A percentile compares a stretch with the other conserved stretches of the same genome.
These are phyloP conservation scores for Menidia menidia DNA, from an alignment of 2,797 vertebrate genomes.

Conservation along the genomic window DNA sequence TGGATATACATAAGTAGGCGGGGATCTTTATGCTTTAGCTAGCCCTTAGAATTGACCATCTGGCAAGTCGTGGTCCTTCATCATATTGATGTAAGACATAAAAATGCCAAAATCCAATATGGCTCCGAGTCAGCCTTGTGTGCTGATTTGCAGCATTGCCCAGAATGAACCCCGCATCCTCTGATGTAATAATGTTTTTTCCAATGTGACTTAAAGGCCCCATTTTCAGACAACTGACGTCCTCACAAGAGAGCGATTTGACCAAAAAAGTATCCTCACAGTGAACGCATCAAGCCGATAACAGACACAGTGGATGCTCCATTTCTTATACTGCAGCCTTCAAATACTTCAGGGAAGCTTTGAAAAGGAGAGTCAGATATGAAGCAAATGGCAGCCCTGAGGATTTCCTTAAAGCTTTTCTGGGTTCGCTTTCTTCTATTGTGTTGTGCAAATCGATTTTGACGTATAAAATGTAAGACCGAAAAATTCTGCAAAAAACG, in stretches of 20 bases:
- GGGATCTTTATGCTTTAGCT: not conserved
- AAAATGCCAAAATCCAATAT: slow-evolving; percentile 4
- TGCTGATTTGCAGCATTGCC: not conserved
- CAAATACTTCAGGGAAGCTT: not conserved
- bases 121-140: not conserved
- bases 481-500: not conserved
- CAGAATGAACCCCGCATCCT: not conserved
- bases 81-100: not conserved
- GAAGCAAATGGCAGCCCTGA: not conserved
- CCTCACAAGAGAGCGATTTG: not conserved
- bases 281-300: not conserved
- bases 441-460: not conserved
- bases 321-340: not conserved
- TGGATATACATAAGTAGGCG: not conserved
- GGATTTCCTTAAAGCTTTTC: not conserved
- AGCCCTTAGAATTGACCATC: not conserved
- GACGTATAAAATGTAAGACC: not conserved
- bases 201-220: not conserved
- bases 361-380: not conserved
- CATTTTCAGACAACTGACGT: not conserved
- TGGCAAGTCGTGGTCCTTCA: not conserved
- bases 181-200: not conserved
- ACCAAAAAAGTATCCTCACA: not conserved
- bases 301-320: not conserved
- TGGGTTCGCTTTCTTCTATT: not conserved